Evolutionary conservation across 2,797 vertebrate species (phyloP).

Genomic region (Danio tinwini): DNA sequence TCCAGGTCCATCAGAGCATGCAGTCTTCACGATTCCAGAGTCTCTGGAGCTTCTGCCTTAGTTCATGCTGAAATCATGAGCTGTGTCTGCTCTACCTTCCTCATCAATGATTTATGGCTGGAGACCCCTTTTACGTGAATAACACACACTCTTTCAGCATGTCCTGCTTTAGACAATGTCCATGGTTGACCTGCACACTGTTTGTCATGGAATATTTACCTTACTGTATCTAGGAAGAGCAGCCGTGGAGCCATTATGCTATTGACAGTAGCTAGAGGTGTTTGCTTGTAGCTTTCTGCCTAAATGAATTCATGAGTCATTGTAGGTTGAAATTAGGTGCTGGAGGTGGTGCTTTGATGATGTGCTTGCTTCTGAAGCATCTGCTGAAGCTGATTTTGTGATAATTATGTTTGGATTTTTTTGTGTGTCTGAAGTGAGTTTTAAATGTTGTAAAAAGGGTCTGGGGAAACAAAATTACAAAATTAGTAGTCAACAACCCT

Average conservation of each 20-base stretch:
- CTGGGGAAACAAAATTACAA: background rate
- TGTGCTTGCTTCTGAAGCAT: background rate
- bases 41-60: constrained; percentile 14
- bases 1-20: constrained; percentile 1
- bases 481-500: background rate
- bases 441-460: background rate
- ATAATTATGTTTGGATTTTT: background rate
- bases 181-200: constrained; percentile 15
- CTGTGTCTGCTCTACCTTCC: constrained; percentile 17
- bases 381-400: background rate
- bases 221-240: background rate
- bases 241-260: background rate
- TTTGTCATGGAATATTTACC: constrained; percentile 33
- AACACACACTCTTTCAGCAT: constrained; percentile 28
- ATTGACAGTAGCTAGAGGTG: background rate
- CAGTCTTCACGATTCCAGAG: constrained; percentile 3
- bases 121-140: constrained; percentile 46
- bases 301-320: background rate
- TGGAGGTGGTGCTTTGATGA: background rate
- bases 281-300: background rate
- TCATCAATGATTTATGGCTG: constrained; percentile 53
- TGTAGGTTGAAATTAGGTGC: background rate
- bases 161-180: constrained; percentile 31
- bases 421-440: background rate
- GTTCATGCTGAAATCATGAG: constrained; percentile 7